Evolutionary conservation across 2,797 vertebrate genomes (phyloP), one percentile per base, ranked within the genome.

Genomic region (Scyliorhinus canicula): DNA sequence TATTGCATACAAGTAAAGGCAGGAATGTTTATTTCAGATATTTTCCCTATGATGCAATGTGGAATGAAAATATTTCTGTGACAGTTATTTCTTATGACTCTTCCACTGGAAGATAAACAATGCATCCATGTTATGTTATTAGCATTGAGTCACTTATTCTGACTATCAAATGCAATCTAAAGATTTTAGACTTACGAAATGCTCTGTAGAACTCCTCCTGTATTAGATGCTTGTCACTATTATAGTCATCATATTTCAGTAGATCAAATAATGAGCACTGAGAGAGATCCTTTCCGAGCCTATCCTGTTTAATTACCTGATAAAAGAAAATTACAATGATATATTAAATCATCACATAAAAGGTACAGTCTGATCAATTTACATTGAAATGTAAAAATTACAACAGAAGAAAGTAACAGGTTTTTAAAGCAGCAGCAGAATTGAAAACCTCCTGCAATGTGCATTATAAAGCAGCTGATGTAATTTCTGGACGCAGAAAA

Each of bases 211-310:
- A 98, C 97, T 99, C 99, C 88, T 99, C 98, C 95, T 97, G 98
- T 52, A 97, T 97, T 95, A 99, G 97, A 95, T 97, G 98, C 95
- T 98, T 98, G 88, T 99, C 98, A 52, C 97, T 96, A 0, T 99
- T 97, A 95, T 97, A 96, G 95, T 99, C 98, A 90, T 98, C 98
- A 12, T 98, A 99, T 97, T 99, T 99, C 95, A 99, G 97, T 84
- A 99, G 97, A 97, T 99, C 98, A 31, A 99, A 99, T 95, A 99
- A 95, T 0, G 98, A 98, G 96, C 99, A 99, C 95, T 97, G 98
- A 44, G 98, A 97, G 2, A 95, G 95, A 95, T 98, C 97, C 96
- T 97, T 98, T 96, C 97, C 97, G 95, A 99, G 96, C 95, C 98
- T 98, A 96, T 99, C 98, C 95, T 98, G 98, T 96, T 99, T 99